Evolutionary conservation across 2,113 vertebrate species (phyloP), one percentile per base, ranked within the genome.

Genomic region (Callithrix jacchus): DNA sequence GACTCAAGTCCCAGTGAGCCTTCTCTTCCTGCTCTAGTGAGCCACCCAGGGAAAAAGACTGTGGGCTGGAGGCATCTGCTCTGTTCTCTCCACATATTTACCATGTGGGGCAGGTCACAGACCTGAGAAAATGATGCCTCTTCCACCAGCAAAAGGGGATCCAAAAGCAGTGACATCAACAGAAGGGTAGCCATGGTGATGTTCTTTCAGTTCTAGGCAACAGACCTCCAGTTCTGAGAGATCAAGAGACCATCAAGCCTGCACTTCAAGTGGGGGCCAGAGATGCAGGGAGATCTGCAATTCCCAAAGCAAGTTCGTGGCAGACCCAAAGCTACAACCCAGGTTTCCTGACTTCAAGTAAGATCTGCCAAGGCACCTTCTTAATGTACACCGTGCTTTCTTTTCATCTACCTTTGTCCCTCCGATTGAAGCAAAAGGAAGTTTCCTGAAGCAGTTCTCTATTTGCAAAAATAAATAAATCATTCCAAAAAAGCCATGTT

Each of bases 391-490:
- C 21, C 10, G 4, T 1, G 21, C 40, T 37, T 58, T 20, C 52
- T 68, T 32, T 9, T 49, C 25, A 6, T 16, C 73, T 35, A 56
- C 30, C 70, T 27, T 30, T 35, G 10, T 35, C 68, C 32, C 49
- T 40, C 66, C 61, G 45, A 8, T 0, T 1, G 1, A 87, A 56
- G 45, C 37, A 35, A 16, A 16, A n/a, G n/a, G 1, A 32, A 6
- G 47, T 79, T 70, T 82, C 73, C 52, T 77, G 49, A 52, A 77
- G 89, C 68, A 94, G 71, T 80, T 88, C 52, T 58, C 49, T 66
- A 42, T 58, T 6, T 42, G 47, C 11, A 77, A 71, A 40, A 37
- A 40, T 5, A 40, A 14, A 27, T 27, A 6, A 71, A 77, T 47
- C 18, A 42, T 49, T 42, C 42, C 54, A 42, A 56, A 25, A 73